phyloP scores from a whole-genome alignment of 2,888 invertebrate genomes.

The Teleiodes luculella region DNA sequence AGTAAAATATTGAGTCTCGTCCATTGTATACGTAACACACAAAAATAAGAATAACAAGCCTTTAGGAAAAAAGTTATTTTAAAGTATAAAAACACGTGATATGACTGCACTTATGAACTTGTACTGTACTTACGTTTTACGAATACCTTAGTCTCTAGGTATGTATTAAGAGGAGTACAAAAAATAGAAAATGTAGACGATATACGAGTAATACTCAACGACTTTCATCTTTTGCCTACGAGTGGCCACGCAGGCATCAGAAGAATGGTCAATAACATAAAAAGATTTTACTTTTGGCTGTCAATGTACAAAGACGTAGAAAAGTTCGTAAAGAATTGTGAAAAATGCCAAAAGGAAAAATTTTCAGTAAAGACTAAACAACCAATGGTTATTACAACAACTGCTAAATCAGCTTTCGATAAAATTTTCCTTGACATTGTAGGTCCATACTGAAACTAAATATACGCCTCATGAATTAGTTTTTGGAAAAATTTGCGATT shows the following conservation, averaged over 20 bases:
- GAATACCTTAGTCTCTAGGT: no score
- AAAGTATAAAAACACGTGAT: no score
- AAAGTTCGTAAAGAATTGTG: conserved; percentile 9
- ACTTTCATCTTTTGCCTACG: conserved; percentile 14
- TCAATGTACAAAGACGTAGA: conserved; percentile 12
- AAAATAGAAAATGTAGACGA: no score
- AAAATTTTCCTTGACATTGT: conserved; percentile 27
- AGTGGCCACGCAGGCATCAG: conserved; percentile 17
- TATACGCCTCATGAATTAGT: no score
- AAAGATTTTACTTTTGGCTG: conserved; percentile 14
- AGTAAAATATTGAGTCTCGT: no score
- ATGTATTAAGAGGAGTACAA: no score
- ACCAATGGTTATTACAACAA: conserved; percentile 23
- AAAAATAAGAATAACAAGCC: no score
- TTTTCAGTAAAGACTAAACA: conserved; percentile 13
- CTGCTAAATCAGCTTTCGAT: conserved; percentile 23
- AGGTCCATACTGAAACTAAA: conserved; percentile 18
- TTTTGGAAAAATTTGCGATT: conserved; percentile 11
- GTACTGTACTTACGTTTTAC: no score
- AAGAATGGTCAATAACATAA: conserved; percentile 15
- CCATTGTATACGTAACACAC: no score
- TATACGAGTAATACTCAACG: no score
- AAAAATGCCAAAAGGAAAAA: conserved; percentile 8
- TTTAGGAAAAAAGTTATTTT: no score
- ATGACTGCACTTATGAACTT: no score